phyloP scores from a whole-genome alignment of 2,888 invertebrate species.

The Miltochrista miniata region DNA sequence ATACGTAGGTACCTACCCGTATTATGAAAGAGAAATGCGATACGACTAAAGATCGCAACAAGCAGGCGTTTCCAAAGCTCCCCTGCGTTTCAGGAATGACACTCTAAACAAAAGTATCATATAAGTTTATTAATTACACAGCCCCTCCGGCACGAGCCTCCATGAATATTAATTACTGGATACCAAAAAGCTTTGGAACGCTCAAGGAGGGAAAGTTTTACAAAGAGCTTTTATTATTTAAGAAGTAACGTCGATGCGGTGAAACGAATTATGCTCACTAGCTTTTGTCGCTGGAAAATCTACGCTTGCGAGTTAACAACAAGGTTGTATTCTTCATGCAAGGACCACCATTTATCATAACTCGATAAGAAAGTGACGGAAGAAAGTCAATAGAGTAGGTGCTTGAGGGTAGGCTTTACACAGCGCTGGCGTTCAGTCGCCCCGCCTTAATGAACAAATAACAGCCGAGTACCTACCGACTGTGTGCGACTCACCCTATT shows the following conservation, averaged over 20 bases:
- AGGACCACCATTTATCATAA: constrained; percentile 70
- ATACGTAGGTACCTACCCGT: constrained; percentile 9
- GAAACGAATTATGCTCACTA: constrained; percentile 75
- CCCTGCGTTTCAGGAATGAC: constrained; percentile 74
- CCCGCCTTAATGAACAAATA: constrained; percentile 68
- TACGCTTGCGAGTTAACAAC: constrained; percentile 36
- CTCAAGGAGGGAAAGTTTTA: constrained; percentile 83
- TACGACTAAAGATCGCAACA: constrained; percentile 42
- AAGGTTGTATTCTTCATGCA: constrained; percentile 47
- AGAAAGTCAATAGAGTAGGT: constrained; percentile 82
- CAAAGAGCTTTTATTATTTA: constrained; percentile 84
- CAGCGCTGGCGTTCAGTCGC: constrained; percentile 53
- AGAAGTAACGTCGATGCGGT: constrained; percentile 76
- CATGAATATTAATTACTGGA: constrained; percentile 84
- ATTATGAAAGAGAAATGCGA: constrained; percentile 28
- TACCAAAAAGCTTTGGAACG: constrained; percentile 82
- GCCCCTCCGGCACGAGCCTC: constrained; percentile 78
- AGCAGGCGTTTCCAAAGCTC: constrained; percentile 49
- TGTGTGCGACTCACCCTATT: constrained; percentile 41
- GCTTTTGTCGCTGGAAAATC: constrained; percentile 38
- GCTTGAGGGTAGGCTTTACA: constrained; percentile 75
- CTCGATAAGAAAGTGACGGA: constrained; percentile 81
- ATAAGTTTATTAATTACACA: constrained; percentile 84
- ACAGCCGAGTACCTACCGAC: constrained; percentile 40
- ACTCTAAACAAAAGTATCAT: constrained; percentile 84